These are phyloP conservation scores for Seriola rivoliana DNA, from an alignment of 2,113 vertebrate genomes.

Conservation along the genomic window DNA sequence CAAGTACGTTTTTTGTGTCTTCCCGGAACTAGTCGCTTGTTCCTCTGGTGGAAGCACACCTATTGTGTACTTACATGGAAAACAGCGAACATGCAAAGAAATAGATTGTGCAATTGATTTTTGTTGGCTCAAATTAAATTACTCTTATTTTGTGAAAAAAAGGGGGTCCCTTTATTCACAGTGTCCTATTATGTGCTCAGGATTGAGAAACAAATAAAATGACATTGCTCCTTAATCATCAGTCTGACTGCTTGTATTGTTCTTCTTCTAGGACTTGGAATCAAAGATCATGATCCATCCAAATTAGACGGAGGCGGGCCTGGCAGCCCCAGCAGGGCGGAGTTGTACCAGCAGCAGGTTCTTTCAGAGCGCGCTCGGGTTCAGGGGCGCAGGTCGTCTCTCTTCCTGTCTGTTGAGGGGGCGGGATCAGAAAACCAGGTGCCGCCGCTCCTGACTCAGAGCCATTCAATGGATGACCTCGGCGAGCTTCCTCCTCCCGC, in stretches of 20 bases:
- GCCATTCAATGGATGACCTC: slow-evolving; percentile 95
- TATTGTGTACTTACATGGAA: no score
- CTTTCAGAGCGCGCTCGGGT: slow-evolving; percentile 84
- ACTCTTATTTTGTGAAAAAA: no score
- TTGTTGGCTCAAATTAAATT: no score
- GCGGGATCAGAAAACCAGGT: slow-evolving; percentile 85
- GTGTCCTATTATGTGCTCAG: not conserved
- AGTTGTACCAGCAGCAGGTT: slow-evolving; percentile 89
- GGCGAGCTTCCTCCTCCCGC: slow-evolving; percentile 95
- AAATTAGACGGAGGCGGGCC: slow-evolving; percentile 77
- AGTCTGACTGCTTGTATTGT: not conserved
- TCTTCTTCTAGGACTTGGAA: slow-evolving; percentile 56
- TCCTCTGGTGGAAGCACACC: no score
- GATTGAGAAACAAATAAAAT: not conserved
- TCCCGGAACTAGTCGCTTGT: no score
- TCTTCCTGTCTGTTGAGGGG: slow-evolving; percentile 98
- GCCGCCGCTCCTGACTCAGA: slow-evolving; percentile 90
- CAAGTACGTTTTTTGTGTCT: no score
- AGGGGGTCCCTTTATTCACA: not conserved
- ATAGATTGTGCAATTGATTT: no score
- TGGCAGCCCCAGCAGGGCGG: slow-evolving; percentile 88
- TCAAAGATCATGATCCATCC: slow-evolving; percentile 67
- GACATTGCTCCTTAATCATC: not conserved
- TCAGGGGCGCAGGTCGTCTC: slow-evolving; percentile 90
- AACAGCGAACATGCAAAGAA: no score